Conservation (phyloP, 1,140 invertebrate species). For the Drosophila santomea region DNA sequence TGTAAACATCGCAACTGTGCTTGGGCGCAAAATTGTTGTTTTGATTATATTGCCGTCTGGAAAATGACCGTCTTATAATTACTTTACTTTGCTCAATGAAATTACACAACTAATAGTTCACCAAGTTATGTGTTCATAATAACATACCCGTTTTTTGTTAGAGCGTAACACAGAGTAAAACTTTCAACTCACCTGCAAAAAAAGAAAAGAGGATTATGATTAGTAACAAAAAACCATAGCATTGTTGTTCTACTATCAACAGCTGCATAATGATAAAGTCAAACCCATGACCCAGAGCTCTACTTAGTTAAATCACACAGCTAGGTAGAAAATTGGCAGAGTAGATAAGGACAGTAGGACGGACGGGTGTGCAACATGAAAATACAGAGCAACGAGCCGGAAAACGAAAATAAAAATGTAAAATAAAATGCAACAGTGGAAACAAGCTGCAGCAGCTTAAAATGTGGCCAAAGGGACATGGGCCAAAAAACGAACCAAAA, state of each 20-base stretch:
- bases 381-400: constrained; percentile 49
- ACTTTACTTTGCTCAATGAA: neutral
- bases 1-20: neutral
- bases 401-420: constrained; percentile 56
- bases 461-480: constrained; percentile 48
- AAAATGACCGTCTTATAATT: neutral
- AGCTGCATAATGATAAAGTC: constrained; percentile 45
- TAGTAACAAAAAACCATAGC: constrained; percentile 10
- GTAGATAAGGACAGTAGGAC: constrained; percentile 3
- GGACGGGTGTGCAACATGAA: constrained; percentile 3
- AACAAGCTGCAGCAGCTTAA: constrained; percentile 43
- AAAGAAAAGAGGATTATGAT: constrained; percentile 23
- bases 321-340: constrained; percentile 24
- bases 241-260: constrained; percentile 25
- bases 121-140: too few species aligned
- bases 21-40: neutral
- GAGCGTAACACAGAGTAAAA: too few species aligned
- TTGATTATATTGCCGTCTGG: neutral
- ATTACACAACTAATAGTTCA: too few species aligned
- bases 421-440: constrained; percentile 57
- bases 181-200: constrained; percentile 61
- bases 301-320: constrained; percentile 60
- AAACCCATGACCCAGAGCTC: constrained; percentile 33
- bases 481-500: constrained; percentile 7
- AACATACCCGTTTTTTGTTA: constrained; percentile 25